These are phyloP conservation scores for Pantherophis guttatus DNA, from an alignment of 2,113 vertebrate genomes.

Conservation along the genomic window DNA sequence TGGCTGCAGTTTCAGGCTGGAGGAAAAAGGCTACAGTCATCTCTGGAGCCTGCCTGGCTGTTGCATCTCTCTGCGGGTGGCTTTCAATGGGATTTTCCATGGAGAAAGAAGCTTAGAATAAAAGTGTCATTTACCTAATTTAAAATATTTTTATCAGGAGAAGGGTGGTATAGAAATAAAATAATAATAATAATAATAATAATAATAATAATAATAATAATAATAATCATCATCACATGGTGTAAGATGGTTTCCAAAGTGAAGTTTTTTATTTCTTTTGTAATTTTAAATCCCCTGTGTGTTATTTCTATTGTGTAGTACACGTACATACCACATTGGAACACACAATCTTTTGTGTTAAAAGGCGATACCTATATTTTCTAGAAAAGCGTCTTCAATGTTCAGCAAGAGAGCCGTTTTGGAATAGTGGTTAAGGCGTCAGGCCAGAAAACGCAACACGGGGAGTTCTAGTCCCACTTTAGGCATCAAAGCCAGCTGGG, in stretches of 20 bases:
- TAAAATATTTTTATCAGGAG: background rate
- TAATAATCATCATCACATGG: too few relatives aligned
- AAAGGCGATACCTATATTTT: background rate
- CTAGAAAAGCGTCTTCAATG: background rate
- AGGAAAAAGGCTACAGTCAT: conserved; percentile 38
- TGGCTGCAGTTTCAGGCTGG: conserved; percentile 52
- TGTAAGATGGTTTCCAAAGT: background rate
- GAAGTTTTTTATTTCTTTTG: conserved; percentile 55
- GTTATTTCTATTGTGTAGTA: conserved; percentile 26
- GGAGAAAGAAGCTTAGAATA: conserved; percentile 60
- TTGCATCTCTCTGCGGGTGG: conserved; percentile 5
- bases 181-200: too few relatives aligned
- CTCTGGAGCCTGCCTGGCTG: conserved; percentile 54
- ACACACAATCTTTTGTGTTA: conserved; percentile 32
- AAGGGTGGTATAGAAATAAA: too few relatives aligned
- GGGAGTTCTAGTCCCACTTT: background rate
- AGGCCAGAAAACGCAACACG: background rate
- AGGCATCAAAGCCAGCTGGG: background rate
- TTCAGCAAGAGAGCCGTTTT: background rate
- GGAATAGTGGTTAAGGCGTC: background rate
- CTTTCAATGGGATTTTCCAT: conserved; percentile 42
- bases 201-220: too few relatives aligned
- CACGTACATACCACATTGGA: background rate
- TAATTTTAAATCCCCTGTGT: conserved; percentile 45
- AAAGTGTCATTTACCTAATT: background rate